These are phyloP conservation scores for Cerastis rubricosa DNA, from an alignment of 2,888 invertebrate genomes.

Conservation along the genomic window DNA sequence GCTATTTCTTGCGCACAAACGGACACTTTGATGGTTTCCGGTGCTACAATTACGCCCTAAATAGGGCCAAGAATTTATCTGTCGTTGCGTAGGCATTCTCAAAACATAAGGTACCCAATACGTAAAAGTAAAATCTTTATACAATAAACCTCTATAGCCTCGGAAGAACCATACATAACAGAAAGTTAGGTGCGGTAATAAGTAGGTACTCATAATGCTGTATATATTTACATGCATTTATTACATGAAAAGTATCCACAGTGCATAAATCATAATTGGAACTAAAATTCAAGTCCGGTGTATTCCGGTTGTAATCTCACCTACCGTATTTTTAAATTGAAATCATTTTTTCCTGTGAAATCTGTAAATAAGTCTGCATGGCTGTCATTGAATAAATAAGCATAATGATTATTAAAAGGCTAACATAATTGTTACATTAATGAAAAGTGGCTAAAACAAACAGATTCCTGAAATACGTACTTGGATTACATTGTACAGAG, in stretches of 20 bases:
- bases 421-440: not conserved
- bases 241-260: slow-evolving; percentile 46
- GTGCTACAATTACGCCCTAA: no score
- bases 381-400: not conserved
- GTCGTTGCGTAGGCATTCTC: not conserved
- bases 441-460: not conserved
- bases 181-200: slow-evolving; percentile 41
- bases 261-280: slow-evolving; percentile 36
- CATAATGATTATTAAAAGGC: not conserved
- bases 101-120: not conserved
- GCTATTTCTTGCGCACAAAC: not conserved
- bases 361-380: slow-evolving; percentile 56
- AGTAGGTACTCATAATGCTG: slow-evolving; percentile 44
- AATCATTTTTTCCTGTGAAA: slow-evolving; percentile 18
- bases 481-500: slow-evolving; percentile 95
- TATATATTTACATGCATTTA: slow-evolving; percentile 65
- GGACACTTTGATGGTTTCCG: not conserved
- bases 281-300: slow-evolving; percentile 2
- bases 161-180: slow-evolving; percentile 22
- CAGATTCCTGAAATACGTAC: slow-evolving; percentile 87
- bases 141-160: slow-evolving; percentile 12
- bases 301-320: slow-evolving; percentile 24
- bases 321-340: slow-evolving; percentile 36
- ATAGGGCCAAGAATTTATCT: no score
- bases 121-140: slow-evolving; percentile 16